Conservation (phyloP, 2,797 vertebrate genomes). For the Psittacula derbiana region DNA sequence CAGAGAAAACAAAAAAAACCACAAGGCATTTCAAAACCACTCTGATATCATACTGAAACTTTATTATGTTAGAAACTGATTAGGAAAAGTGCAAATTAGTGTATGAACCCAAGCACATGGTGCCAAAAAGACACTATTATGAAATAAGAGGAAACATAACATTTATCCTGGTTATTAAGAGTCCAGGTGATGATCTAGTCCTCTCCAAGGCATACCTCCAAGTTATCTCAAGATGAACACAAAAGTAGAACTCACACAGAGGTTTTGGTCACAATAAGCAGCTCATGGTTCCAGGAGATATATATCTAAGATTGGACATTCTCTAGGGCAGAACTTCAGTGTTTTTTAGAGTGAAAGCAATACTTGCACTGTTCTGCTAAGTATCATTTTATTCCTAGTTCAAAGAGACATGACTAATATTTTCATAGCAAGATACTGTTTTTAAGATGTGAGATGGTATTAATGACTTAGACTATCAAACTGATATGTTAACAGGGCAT, state of each 20-base stretch:
- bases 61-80: neutral
- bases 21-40: neutral
- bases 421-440: neutral
- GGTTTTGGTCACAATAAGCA: neutral
- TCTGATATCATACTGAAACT: neutral
- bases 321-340: neutral
- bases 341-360: accelerated
- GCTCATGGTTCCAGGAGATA: neutral
- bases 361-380: neutral
- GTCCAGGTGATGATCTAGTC: neutral
- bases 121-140: neutral
- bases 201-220: neutral
- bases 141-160: neutral
- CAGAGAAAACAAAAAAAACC: constrained; percentile 4
- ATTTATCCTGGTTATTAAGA: neutral
- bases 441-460: neutral
- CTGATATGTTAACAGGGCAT: neutral
- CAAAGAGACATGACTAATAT: neutral
- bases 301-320: accelerated
- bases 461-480: neutral
- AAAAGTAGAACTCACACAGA: neutral
- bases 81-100: neutral
- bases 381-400: neutral
- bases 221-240: neutral
- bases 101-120: neutral